Evolutionary conservation across 2,888 invertebrate species (phyloP), one percentile per base, ranked within the genome.

Genomic region (Priocnemis perturbator): DNA sequence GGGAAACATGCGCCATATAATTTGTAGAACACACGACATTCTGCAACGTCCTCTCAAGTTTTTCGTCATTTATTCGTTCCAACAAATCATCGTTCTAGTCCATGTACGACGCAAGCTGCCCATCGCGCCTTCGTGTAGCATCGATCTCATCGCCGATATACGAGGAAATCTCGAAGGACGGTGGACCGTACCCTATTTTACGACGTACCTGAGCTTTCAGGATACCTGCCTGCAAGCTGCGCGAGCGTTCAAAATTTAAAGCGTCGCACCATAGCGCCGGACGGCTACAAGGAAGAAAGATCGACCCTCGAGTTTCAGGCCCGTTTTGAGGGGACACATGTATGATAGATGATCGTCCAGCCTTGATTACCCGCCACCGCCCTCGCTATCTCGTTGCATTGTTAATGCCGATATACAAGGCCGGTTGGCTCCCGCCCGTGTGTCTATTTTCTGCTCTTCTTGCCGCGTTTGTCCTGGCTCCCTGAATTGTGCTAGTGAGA

Each of bases 271-370:
- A 7, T 7, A 37, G 37, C 47, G 11, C 4, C 47, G 47, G 11
- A 37, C 19, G 50, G 50, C 50, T 1, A n/a, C 17, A 17, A 17
- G 45, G 44, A 58, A 20, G 45, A 58, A 15, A 50, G 50, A 50
- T 50, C 50, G 17, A 50, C 19, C 50, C 50, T 14, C 50, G 50
- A 50, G 19, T 50, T 37, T 5, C 15, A n/a, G 45, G 50, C 69
- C 48, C 55, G 57, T 62, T 67, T 64, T 61, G 67, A 60, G 58
- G 48, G 55, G 37, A 37, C 63, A 67, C 74, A 74, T 76, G 74
- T 70, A 78, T 76, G 74, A 78, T 78, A 74, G 70, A 78, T 78
- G 78, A 76, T 79, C 76, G 74, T 74, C 76, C 76, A 60, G 70
- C 65, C 73, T 63, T 73, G 69, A 68, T 73, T 73, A 52, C 63